Base-by-base conservation (phyloP, 2,888 invertebrate genomes). In the Apamea monoglypha region DNA sequence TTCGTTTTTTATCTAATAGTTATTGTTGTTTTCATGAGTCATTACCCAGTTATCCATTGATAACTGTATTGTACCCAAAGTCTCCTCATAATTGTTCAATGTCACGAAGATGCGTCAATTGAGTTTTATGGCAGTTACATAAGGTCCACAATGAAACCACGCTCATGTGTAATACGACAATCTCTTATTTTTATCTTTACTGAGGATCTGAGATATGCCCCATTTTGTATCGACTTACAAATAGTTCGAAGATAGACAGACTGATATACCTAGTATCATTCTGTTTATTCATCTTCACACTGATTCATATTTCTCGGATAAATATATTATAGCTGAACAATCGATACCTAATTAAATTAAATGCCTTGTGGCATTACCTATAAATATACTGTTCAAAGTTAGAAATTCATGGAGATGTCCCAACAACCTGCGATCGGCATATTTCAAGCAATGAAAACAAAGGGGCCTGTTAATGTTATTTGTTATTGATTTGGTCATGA, bases 181-280 rank as follows among this genome's bases (percentile, higher is more conserved):
- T 82, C 83, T 71, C 47, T n/a, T 69, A 50, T 82, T 76, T 81
- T 82, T 56, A 76, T 82, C 69, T 69, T 56, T 40, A 76, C 63
- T 69, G 36, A 53, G 36, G 47, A 76, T 82, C 68, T 63, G 61
- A 76, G 74, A 80, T 53, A 63, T n/a, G 32, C n/a, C 32, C 29
- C 40, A 50, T 59, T 59, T 78, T 25, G 25, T 78, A 56, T 79
- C 36, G 56, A 80, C 53, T 64, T 80, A 73, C 64, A 66, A 66
- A 66, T 56, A 56, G 36, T 56, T 25, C 56, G 18, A 74, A 66
- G 47, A 59, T 74, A 25, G 50, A 69, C 29, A 14, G 40, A 56
- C 18, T 36, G 73, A 40, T 75, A 40, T 14, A 7, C 5, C 8
- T 18, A 47, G 32, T 47, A 32, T 18, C 10, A 36, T 29, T 75